Conservation (phyloP, 2,113 vertebrate species). For the Phocoena sinus region DNA sequence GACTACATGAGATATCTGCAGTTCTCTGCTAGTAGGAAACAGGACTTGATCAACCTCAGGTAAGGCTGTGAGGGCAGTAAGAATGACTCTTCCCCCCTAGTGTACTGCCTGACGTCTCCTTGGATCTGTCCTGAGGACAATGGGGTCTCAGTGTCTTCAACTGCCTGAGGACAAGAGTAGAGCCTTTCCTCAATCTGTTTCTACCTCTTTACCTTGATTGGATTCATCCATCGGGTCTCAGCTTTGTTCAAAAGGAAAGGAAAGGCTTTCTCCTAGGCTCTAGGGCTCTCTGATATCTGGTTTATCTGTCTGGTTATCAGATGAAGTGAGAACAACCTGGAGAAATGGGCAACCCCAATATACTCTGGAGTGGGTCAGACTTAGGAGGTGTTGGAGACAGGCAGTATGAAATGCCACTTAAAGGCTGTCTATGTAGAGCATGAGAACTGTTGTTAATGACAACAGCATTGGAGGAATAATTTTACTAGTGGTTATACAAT, state of each 20-base stretch:
- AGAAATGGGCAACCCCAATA: not conserved
- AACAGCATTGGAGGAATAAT: not conserved
- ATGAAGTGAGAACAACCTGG: not conserved
- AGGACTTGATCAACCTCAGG: not conserved
- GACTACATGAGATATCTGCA: not conserved
- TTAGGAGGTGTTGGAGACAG: not conserved
- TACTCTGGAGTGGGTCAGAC: not conserved
- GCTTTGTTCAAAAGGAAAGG: not conserved
- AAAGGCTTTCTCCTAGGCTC: not conserved
- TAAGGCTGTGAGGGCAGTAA: not conserved
- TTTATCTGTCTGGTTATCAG: not conserved
- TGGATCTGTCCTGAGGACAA: not conserved
- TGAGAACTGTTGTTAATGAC: not conserved
- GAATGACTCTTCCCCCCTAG: not conserved
- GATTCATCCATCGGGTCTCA: not conserved
- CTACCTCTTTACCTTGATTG: not conserved
- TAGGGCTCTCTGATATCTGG: not conserved
- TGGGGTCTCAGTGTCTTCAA: not conserved
- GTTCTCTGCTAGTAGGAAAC: not conserved
- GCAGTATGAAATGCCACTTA: not conserved
- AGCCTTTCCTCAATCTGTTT: not conserved
- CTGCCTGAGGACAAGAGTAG: not conserved
- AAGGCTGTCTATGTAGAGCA: not conserved
- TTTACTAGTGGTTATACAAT: not conserved
- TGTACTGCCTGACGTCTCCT: not conserved